Evolutionary conservation across 2,113 vertebrate species (phyloP).

Genomic region (Aegotheles bennettii): DNA sequence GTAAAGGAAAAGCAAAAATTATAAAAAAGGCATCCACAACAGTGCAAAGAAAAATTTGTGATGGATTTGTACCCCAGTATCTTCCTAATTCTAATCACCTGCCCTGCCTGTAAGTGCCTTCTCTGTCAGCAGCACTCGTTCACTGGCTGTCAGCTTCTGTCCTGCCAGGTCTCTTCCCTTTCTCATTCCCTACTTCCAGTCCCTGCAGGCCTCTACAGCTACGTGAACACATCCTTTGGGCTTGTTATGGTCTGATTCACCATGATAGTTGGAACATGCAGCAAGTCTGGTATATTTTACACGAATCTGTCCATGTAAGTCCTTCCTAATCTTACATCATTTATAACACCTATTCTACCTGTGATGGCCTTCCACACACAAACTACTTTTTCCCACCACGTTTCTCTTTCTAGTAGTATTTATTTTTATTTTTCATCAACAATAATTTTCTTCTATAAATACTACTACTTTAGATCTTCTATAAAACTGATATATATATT

Average conservation of each 20-base stretch:
- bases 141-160: neutral
- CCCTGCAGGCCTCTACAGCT: neutral
- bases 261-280: neutral
- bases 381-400: neutral
- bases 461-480: neutral
- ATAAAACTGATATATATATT: neutral
- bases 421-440: neutral
- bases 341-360: neutral
- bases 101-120: neutral
- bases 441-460: neutral
- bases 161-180: neutral
- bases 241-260: neutral
- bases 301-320: fast-evolving
- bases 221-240: neutral
- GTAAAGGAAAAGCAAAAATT: neutral
- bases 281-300: neutral
- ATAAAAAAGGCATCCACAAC: neutral
- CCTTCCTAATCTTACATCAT: neutral
- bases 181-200: neutral
- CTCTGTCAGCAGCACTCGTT: neutral
- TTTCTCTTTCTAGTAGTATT: neutral
- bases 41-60: neutral
- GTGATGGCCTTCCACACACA: neutral
- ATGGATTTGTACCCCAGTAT: neutral
- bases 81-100: neutral